Evolutionary conservation across 2,113 vertebrate species (phyloP), one percentile per base, ranked within the genome.

Genomic region (Clarias batrachus): DNA sequence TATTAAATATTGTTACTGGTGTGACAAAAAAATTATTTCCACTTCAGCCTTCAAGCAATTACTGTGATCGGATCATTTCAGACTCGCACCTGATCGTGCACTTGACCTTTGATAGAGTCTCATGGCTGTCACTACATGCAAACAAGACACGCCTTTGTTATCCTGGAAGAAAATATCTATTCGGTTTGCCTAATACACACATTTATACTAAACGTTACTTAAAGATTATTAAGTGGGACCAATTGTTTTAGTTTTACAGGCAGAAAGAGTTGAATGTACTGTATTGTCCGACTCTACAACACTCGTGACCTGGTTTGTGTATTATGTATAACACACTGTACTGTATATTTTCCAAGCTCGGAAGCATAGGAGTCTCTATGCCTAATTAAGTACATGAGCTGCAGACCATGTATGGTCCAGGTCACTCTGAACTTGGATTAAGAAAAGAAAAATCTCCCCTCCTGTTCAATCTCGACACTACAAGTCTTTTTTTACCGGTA

Each of bases 391-490:
- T 63, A 82, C 37, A 63, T 19, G n/a, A 54, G 25, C 70, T 41
- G 52, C n/a, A 88, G 56, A 37, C 79, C 57, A 65, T 12, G 19
- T 54, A 8, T 41, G 76, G 33, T 74, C 33, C 83, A 83, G 82
- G 89, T 86, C 84, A 87, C 77, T 78, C 27, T 83, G 65, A 86
- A 87, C 73, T 83, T 81, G 88, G 85, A 82, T 87, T 89, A 82
- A 68, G 65, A 62, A 63, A 60, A 84, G 33, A 71, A 10, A 65
- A 78, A 57, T 41, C 30, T 33, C 30, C 66, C 68, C 73, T 66
- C 63, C 76, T 88, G 81, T 91, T 79, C 87, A 89, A 85, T 89
- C 85, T 84, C 63, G 79, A 87, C 79, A 81, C 19, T 10, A 89
- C 86, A 85, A 23, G 65, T 84, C 88, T 79, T 73, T 66, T 66